Evolutionary conservation across 2,113 vertebrate genomes (phyloP), one percentile per base, ranked within the genome.

Genomic region (Eretmochelys imbricata): DNA sequence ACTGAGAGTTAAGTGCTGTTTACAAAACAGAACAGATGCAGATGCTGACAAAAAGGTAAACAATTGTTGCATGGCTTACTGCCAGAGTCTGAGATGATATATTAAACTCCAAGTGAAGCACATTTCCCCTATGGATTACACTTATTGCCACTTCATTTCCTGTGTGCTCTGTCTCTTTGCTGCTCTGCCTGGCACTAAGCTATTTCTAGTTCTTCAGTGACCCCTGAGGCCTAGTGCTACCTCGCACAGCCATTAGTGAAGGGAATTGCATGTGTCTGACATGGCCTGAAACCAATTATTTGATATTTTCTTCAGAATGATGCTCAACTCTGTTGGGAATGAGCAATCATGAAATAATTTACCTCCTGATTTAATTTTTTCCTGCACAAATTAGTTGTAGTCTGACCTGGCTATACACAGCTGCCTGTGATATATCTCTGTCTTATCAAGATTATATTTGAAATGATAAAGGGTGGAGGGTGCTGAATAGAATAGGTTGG

Each of bases 141-240:
- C 98, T 99, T 99, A 99, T 98, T 99, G 99, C 99, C 99, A 99
- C 99, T 99, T 99, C 99, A 99, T 99, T 99, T 99, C 99, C 98
- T 99, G 98, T 98, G 98, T 97, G 98, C 98, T 99, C 98, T 91
- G 65, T 97, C 97, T 98, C 97, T 98, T 98, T 95, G 96, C 96
- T 97, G 98, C 98, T 79, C 55, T 12, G 98, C 98, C 98, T 97
- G 98, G 97, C 97, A 98, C 98, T 98, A 98, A 99, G 98, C 98
- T 99, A 98, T 99, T 99, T 99, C 98, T 98, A 98, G 98, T 98
- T 98, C 98, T 98, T 97, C 84, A 95, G 97, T 99, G 99, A 99
- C 99, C 99, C 99, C 98, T 96, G 99, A 99, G 99, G 99, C 98
- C 98, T 97, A 96, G 97, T 98, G 98, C 98, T 98, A 98, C 98